Percentiles rank a stretch among this genome's conserved stretches.
Evolutionary conservation across 2,797 vertebrate genomes (phyloP).

Genomic region (Phataginus tricuspis): DNA sequence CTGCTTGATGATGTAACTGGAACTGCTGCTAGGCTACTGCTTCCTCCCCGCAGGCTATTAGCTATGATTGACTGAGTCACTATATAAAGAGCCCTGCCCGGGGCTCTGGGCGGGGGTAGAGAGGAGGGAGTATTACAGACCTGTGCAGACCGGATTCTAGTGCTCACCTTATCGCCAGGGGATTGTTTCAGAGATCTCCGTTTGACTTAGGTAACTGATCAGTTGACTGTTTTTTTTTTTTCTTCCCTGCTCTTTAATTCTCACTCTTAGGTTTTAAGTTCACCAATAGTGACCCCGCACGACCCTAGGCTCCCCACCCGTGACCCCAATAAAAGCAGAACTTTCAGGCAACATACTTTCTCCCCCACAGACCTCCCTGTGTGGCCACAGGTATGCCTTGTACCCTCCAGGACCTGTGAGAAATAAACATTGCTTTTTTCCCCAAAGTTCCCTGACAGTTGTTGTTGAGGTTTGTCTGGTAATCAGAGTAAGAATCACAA

Average conservation of each 20-base stretch:
- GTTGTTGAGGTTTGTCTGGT: background rate
- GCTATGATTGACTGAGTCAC: too few relatives aligned
- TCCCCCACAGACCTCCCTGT: background rate
- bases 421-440: background rate
- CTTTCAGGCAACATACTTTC: background rate
- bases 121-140: too few relatives aligned
- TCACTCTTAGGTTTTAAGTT: background rate
- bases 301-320: background rate
- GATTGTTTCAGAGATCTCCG: background rate
- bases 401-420: background rate
- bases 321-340: background rate
- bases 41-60: too few relatives aligned
- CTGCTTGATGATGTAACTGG: too few relatives aligned
- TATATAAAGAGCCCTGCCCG: too few relatives aligned
- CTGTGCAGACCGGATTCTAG: too few relatives aligned
- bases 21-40: too few relatives aligned
- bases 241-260: background rate
- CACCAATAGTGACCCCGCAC: background rate
- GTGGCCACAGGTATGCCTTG: too few relatives aligned
- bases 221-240: background rate
- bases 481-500: background rate
- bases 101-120: too few relatives aligned
- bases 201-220: background rate
- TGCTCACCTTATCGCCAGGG: too few relatives aligned
- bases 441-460: background rate